Conservation (phyloP, 2,797 vertebrate genomes). For the Micromesistius poutassou region DNA sequence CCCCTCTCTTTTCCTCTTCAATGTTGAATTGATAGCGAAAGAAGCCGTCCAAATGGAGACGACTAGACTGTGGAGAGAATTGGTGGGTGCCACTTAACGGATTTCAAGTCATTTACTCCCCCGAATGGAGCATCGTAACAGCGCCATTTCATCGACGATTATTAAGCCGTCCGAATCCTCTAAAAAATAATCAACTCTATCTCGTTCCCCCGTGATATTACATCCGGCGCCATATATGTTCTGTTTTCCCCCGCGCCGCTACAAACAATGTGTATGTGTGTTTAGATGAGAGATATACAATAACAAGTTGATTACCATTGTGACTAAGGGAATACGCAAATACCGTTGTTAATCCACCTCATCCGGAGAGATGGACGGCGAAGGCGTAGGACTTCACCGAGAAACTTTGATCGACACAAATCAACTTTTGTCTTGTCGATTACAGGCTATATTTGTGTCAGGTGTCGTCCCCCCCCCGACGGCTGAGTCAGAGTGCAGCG, state of each 20-base stretch:
- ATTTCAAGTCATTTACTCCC: neutral
- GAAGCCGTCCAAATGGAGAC: neutral
- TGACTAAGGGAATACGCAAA: constrained; percentile 1
- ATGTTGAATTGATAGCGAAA: neutral
- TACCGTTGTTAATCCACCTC: neutral
- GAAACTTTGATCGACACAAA: neutral
- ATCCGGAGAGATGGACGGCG: neutral
- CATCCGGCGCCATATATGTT: neutral
- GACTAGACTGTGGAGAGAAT: neutral
- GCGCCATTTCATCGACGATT: neutral
- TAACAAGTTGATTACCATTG: neutral
- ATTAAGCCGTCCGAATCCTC: neutral
- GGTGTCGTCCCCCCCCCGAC: neutral
- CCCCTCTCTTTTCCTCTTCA: neutral
- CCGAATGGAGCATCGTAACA: neutral
- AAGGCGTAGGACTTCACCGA: neutral
- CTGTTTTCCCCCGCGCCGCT: neutral
- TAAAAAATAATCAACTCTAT: neutral
- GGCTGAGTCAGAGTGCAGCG: neutral
- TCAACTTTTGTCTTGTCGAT: neutral
- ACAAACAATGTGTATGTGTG: neutral
- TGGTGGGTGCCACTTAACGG: neutral
- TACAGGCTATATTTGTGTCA: neutral
- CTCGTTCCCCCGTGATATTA: neutral
- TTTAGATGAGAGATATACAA: neutral